phyloP scores from a whole-genome alignment of 30 jellyfish, hydroid and myxozoan species.

The Aurelia sp. region DNA sequence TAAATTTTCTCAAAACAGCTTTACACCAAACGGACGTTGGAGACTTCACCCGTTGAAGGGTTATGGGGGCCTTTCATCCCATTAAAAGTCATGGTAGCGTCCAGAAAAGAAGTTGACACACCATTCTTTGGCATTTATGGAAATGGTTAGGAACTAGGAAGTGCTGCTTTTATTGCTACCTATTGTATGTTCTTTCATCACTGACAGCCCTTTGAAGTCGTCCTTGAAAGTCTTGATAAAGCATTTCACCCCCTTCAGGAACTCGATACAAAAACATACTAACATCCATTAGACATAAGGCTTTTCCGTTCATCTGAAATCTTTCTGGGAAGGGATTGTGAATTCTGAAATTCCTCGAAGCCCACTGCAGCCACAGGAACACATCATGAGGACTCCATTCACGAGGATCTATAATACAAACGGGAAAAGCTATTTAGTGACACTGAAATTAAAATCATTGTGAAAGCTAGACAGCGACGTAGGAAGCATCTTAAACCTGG shows the following conservation, averaged over 20 bases:
- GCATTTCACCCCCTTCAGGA: conserved; percentile 96
- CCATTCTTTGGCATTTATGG: too few relatives aligned
- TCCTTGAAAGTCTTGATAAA: conserved; percentile 94
- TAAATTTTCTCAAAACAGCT: too few relatives aligned
- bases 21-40: too few relatives aligned
- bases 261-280: conserved; percentile 96
- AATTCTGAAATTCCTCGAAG: conserved; percentile 75
- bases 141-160: too few relatives aligned
- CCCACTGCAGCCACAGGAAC: conserved; percentile 94
- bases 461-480: too few relatives aligned
- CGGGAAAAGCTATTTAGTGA: too few relatives aligned
- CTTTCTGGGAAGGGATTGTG: conserved; percentile 84
- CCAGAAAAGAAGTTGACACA: too few relatives aligned
- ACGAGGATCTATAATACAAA: conserved; percentile 81
- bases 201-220: conserved; percentile 87
- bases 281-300: conserved; percentile 94
- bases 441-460: too few relatives aligned
- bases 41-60: too few relatives aligned
- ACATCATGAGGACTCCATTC: conserved; percentile 96
- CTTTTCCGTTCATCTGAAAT: conserved; percentile 98
- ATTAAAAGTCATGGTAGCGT: too few relatives aligned
- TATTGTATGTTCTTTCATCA: conserved; percentile 71
- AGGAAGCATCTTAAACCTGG: too few relatives aligned
- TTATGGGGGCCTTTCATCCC: too few relatives aligned
- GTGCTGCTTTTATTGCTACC: conserved; percentile 22